A percentile compares a stretch with the other conserved stretches of the same genome.
Conservation (phyloP, 1,140 invertebrate species). For the Bombus fervidus region DNA sequence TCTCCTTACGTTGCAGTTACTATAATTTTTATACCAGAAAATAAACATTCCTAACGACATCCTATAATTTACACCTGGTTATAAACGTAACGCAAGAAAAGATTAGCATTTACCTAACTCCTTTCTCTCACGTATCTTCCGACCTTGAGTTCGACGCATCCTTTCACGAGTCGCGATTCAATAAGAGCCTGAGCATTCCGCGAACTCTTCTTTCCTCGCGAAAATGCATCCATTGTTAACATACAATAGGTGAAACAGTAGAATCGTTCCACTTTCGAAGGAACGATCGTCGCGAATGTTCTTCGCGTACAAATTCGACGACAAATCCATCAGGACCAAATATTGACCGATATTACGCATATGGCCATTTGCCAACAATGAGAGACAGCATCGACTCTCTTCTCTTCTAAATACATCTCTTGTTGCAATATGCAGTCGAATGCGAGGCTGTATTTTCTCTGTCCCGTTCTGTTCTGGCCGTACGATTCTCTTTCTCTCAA, state of each 20-base stretch:
- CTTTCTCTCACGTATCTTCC: neutral
- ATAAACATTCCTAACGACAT: neutral
- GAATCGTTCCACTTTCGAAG: constrained; percentile 26
- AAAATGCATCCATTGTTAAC: constrained; percentile 44
- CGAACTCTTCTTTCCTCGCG: constrained; percentile 25
- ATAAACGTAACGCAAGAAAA: neutral
- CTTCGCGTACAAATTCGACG: constrained; percentile 35
- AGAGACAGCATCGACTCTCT: constrained; percentile 7
- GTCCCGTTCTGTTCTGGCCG: neutral
- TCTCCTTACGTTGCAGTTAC: neutral
- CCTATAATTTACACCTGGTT: neutral
- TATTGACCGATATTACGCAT: constrained; percentile 58
- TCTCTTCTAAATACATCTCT: constrained; percentile 28
- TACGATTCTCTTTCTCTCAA: neutral
- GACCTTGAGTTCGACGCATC: constrained; percentile 14
- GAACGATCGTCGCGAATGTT: constrained; percentile 1
- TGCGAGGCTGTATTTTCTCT: constrained; percentile 16
- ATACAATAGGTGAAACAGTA: constrained; percentile 39
- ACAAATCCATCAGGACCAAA: constrained; percentile 67
- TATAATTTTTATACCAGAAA: neutral
- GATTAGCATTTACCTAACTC: neutral
- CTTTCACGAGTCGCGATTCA: constrained; percentile 1
- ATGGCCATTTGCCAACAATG: constrained; percentile 61
- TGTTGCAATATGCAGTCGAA: constrained; percentile 59
- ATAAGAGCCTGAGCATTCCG: neutral